A percentile compares a stretch with the other conserved stretches of the same genome.
These are phyloP conservation scores for Cyanoderma ruficeps DNA, from an alignment of 2,113 vertebrate genomes.

Conservation along the genomic window DNA sequence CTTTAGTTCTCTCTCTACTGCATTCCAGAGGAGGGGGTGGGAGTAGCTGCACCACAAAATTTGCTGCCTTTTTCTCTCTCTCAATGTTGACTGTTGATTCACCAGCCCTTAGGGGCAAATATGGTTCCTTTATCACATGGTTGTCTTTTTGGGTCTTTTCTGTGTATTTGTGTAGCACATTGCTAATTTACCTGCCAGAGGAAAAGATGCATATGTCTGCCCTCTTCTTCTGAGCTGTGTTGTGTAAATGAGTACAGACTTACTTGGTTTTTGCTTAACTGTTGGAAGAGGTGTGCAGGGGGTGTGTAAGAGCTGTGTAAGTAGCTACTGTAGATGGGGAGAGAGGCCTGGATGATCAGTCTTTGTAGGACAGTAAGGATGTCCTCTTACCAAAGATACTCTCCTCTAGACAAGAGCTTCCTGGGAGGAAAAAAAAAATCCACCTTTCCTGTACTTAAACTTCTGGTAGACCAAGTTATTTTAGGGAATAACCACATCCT, in stretches of 20 bases:
- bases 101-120: neutral
- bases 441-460: neutral
- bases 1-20: neutral
- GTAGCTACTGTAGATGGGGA: neutral
- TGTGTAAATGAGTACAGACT: neutral
- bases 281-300: neutral
- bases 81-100: neutral
- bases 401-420: neutral
- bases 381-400: neutral
- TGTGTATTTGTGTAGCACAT: neutral
- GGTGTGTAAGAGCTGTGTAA: neutral
- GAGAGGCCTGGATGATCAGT: neutral
- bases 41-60: neutral
- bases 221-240: neutral
- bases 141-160: neutral
- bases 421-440: neutral
- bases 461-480: neutral
- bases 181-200: neutral
- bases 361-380: neutral
- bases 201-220: neutral
- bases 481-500: neutral
- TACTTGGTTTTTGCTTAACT: neutral
- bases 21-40: neutral
- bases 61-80: neutral
- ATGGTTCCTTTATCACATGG: neutral